Percentiles rank a stretch among this genome's conserved stretches.
These are phyloP conservation scores for Protaetia brevitarsis DNA, from an alignment of 1,140 invertebrate genomes.

Conservation along the genomic window DNA sequence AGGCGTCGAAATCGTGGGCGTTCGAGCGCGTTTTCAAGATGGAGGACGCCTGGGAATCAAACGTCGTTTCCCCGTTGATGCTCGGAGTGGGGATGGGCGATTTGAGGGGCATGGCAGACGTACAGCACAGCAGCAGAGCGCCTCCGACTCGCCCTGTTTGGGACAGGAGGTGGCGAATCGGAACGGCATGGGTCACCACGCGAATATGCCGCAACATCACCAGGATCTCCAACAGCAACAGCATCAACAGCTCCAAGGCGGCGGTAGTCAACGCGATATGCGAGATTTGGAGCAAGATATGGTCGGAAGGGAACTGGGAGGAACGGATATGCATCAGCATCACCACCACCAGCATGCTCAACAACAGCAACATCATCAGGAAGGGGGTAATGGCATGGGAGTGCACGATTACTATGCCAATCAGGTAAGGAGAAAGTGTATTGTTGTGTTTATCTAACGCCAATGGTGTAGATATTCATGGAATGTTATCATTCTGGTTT, in stretches of 20 bases:
- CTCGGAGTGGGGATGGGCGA: constrained; percentile 46
- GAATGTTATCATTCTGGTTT: not conserved
- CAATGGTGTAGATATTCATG: not conserved
- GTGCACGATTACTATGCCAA: constrained; percentile 39
- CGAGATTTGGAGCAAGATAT: constrained; percentile 34
- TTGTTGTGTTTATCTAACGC: not conserved
- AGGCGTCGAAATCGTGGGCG: not conserved
- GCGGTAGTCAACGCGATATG: too few species aligned
- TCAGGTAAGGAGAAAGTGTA: constrained; percentile 38
- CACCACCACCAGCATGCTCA: constrained; percentile 29
- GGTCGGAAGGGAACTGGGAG: constrained; percentile 35
- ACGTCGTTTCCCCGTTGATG: constrained; percentile 47
- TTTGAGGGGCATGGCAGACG: constrained; percentile 38
- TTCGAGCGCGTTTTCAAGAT: constrained; percentile 34
- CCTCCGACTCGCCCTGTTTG: constrained; percentile 27
- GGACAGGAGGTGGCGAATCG: constrained; percentile 31
- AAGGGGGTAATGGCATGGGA: constrained; percentile 22
- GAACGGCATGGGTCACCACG: constrained; percentile 30
- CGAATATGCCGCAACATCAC: constrained; percentile 34
- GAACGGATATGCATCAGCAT: constrained; percentile 31
- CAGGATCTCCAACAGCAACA: constrained; percentile 27
- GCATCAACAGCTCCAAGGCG: too few species aligned
- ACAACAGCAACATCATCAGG: constrained; percentile 32
- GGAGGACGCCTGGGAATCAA: constrained; percentile 48
- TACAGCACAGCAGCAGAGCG: constrained; percentile 32